These are phyloP conservation scores for Hetaerina titia DNA, from an alignment of 2,888 invertebrate species.

Conservation along the genomic window DNA sequence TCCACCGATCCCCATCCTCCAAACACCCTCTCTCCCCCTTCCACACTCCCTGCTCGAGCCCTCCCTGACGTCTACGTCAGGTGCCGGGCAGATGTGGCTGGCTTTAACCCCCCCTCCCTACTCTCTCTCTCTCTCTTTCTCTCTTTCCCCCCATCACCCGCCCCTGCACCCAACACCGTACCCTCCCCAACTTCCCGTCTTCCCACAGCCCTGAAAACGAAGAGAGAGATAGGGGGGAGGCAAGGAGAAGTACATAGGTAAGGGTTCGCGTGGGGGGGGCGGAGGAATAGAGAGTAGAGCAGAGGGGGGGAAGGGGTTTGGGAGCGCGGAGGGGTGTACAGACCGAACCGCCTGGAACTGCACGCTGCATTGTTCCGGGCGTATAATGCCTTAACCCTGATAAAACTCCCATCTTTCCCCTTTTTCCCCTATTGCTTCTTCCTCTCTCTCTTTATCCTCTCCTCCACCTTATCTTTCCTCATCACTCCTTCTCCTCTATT, in stretches of 20 bases:
- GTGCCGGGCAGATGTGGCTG: constrained; percentile 44
- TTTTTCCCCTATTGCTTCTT: background rate
- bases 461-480: background rate
- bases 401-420: background rate
- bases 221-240: background rate
- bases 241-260: background rate
- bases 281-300: background rate
- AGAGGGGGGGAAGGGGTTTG: background rate
- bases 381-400: constrained; percentile 25
- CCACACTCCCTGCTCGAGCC: background rate
- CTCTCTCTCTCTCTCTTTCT: background rate
- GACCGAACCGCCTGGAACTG: background rate
- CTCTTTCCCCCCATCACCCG: background rate
- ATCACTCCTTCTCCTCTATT: background rate
- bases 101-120: background rate
- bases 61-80: constrained; percentile 34
- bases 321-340: background rate
- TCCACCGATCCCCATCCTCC: background rate
- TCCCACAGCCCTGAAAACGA: too few relatives aligned
- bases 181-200: background rate
- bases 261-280: background rate
- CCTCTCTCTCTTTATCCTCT: background rate
- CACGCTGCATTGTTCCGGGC: constrained; percentile 33
- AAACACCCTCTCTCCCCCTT: background rate
- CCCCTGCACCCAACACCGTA: background rate